Conservation (phyloP, 2,113 vertebrate species). For the Telmatochromis sp. region DNA sequence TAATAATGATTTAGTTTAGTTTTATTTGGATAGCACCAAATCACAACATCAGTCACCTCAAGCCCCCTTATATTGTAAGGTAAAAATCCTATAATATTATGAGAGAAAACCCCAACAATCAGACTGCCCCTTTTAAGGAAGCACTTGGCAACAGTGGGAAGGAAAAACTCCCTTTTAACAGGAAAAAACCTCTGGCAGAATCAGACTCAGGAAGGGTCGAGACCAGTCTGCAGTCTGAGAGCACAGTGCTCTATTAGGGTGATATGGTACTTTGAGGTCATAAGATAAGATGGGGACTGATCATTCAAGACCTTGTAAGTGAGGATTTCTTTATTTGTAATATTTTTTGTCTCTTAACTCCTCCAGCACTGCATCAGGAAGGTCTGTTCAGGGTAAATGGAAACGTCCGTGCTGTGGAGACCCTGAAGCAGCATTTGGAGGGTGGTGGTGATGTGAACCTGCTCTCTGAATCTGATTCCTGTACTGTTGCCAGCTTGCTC, state of each 20-base stretch:
- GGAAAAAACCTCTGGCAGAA: background rate
- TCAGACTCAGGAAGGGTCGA: background rate
- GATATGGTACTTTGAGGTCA: background rate
- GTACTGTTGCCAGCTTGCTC: constrained; percentile 83
- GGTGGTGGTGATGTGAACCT: constrained; percentile 72
- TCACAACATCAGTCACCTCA: background rate
- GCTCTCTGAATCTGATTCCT: constrained; percentile 68
- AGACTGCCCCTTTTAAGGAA: background rate
- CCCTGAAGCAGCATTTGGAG: constrained; percentile 77
- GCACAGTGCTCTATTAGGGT: background rate
- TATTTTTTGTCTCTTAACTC: background rate
- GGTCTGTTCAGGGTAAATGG: constrained; percentile 91
- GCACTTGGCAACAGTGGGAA: background rate
- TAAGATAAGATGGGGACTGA: background rate
- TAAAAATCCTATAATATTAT: background rate
- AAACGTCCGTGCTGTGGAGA: constrained; percentile 79
- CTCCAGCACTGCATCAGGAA: constrained; percentile 83
- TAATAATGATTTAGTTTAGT: background rate
- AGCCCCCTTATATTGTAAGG: background rate
- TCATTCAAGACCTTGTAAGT: background rate
- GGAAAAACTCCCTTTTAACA: background rate
- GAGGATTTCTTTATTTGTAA: background rate
- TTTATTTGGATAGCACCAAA: background rate
- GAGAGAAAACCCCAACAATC: background rate
- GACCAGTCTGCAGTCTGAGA: background rate